phyloP scores from a whole-genome alignment of 2,113 vertebrate species.

The Orycteropus afer region DNA sequence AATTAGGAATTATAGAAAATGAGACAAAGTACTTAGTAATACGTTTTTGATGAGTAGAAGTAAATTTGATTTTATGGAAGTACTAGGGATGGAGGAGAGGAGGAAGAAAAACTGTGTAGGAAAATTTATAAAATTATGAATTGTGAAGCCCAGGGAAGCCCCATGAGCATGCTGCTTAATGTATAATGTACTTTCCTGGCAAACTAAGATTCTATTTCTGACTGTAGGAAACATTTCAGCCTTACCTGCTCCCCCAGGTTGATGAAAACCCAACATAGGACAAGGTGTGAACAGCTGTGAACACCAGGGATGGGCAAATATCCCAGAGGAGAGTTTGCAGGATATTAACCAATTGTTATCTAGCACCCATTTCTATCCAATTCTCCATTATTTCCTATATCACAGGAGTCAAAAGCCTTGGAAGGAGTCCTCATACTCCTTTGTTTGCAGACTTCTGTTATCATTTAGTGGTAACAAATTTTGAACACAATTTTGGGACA shows the following conservation, averaged over 20 bases:
- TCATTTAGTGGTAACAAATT: neutral
- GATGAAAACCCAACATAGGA: neutral
- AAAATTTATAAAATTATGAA: neutral
- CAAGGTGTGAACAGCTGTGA: neutral
- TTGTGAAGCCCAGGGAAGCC: neutral
- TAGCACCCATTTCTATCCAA: neutral
- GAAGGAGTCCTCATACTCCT: neutral
- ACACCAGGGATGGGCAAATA: neutral
- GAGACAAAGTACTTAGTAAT: neutral
- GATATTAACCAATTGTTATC: neutral
- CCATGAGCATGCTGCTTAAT: neutral
- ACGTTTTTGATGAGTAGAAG: neutral
- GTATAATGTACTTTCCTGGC: neutral
- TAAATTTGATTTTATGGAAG: neutral
- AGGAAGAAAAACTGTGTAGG: neutral
- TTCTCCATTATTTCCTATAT: neutral
- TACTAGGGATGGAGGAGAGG: neutral
- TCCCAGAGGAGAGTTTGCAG: neutral
- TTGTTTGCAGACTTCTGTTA: neutral
- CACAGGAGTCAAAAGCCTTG: neutral
- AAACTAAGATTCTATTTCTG: neutral
- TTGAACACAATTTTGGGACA: neutral
- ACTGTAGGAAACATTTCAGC: neutral
- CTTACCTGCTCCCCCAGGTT: neutral
- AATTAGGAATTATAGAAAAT: neutral